A percentile compares a stretch with the other conserved stretches of the same genome.
These are phyloP conservation scores for Acronicta aceris DNA, from an alignment of 2,888 invertebrate species.

Conservation along the genomic window DNA sequence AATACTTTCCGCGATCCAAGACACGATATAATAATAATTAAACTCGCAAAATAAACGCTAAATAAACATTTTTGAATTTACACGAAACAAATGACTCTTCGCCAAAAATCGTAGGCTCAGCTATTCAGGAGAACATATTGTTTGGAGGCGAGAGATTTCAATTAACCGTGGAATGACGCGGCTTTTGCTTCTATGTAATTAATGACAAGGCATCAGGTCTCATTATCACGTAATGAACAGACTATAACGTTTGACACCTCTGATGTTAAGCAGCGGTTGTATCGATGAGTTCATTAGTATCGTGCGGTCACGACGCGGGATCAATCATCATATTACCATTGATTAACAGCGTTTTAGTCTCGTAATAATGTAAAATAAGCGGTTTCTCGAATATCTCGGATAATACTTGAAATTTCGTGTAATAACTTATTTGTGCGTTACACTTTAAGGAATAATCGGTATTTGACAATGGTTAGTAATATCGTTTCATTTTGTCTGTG, in stretches of 20 bases:
- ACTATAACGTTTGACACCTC: conserved; percentile 49
- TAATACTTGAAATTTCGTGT: neutral
- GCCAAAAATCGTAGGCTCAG: conserved; percentile 51
- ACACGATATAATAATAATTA: neutral
- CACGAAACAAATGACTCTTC: conserved; percentile 36
- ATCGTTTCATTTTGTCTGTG: no score
- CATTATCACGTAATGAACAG: conserved; percentile 61
- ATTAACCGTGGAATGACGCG: conserved; percentile 73
- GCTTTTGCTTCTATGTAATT: conserved; percentile 74
- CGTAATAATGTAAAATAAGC: conserved; percentile 1
- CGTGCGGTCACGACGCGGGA: conserved; percentile 15
- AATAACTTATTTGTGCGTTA: neutral
- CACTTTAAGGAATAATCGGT: no score
- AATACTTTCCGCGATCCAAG: neutral
- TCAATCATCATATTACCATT: conserved; percentile 35
- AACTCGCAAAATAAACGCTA: conserved; percentile 24
- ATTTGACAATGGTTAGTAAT: no score
- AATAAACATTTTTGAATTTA: conserved; percentile 28
- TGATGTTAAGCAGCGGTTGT: conserved; percentile 36
- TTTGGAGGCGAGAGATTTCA: conserved; percentile 67
- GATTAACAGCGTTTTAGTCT: conserved; percentile 16
- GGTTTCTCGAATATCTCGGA: neutral
- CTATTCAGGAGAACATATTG: conserved; percentile 51
- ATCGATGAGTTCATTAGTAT: conserved; percentile 34
- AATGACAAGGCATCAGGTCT: conserved; percentile 66